Base-by-base conservation (phyloP, 2,797 vertebrate species). In the Labroides dimidiatus region DNA sequence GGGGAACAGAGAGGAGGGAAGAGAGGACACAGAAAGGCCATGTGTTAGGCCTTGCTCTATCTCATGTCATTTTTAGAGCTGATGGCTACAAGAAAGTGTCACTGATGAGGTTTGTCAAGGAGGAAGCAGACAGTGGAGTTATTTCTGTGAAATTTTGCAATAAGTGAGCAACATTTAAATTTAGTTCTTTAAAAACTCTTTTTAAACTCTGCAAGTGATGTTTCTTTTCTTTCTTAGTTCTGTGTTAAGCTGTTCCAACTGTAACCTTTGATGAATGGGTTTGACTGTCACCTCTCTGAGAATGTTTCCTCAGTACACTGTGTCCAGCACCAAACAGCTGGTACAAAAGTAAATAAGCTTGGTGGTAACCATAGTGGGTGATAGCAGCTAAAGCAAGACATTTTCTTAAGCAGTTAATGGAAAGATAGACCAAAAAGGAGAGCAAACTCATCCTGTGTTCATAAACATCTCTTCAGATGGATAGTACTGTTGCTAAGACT, bases 11-110 rank as follows among this genome's bases (percentile, higher is more conserved):
- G 84, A 69, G 75, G 53, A 75, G 83, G 70, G 84, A 77, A 81
- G 85, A 75, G 82, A 77, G 72, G 80, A 85, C 78, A 76, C 69
- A 83, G 71, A 72, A 77, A n/a, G 76, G 66, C 73, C 80, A 77
- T 82, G 84, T 79, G 73, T 68, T 77, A 84, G 84, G 73, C 84
- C 82, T 88, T 78, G 47, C 69, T 84, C 75, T 78, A 88, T 86
- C 72, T 75, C 69, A 3, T 75, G 81, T 79, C 75, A 76, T 64
- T 69, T 81, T 69, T 85, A 61, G 54, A 78, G 82, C 64, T 88
- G 75, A n/a, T n/a, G n/a, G n/a, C n/a, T 43, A 69, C 69, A 61
- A 60, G 51, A 79, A 43, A 70, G 57, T 52, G 55, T 57, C 78
- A 67, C 41, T 60, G 27, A 42, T 48, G 37, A 27, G 15, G 45